A percentile compares a stretch with the other conserved stretches of the same genome.
Conservation (phyloP, 2,888 invertebrate genomes). For the Tenthredo scrophulariae region DNA sequence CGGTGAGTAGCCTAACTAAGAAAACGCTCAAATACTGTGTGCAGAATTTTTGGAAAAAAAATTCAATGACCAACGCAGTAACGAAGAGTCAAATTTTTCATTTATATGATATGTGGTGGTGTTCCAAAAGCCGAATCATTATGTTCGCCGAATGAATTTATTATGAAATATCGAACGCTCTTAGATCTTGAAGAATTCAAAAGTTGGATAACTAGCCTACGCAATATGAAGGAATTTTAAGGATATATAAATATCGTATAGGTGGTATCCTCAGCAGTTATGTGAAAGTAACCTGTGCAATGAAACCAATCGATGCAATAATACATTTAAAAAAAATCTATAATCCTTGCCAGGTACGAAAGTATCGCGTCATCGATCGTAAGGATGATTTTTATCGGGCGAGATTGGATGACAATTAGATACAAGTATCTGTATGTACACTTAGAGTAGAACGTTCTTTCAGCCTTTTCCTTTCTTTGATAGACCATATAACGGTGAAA, state of each 20-base stretch:
- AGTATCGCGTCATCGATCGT: slow-evolving; percentile 21
- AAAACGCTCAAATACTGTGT: background rate
- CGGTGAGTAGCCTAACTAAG: slow-evolving; percentile 80
- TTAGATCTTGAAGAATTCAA: background rate
- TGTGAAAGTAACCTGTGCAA: slow-evolving; percentile 12
- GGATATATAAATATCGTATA: background rate
- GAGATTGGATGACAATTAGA: background rate
- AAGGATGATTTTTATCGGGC: slow-evolving; percentile 8
- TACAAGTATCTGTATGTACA: background rate
- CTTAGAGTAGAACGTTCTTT: background rate
- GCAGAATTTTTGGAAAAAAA: background rate
- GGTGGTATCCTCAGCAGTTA: background rate
- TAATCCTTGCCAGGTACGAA: slow-evolving; percentile 14
- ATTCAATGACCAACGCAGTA: too few relatives aligned
- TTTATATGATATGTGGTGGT: too few relatives aligned
- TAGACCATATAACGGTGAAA: slow-evolving; percentile 6
- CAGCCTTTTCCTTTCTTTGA: slow-evolving; percentile 38
- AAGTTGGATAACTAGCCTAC: background rate
- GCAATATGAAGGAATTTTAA: background rate
- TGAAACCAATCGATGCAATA: background rate
- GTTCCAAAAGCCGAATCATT: background rate
- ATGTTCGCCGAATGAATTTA: too few relatives aligned
- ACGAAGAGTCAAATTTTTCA: too few relatives aligned
- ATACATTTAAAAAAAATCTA: background rate
- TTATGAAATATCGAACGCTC: background rate